Percentiles rank a stretch among this genome's conserved stretches.
These are phyloP conservation scores for Pseudomyrmex dendroicus DNA, from an alignment of 1,140 invertebrate species.

Conservation along the genomic window DNA sequence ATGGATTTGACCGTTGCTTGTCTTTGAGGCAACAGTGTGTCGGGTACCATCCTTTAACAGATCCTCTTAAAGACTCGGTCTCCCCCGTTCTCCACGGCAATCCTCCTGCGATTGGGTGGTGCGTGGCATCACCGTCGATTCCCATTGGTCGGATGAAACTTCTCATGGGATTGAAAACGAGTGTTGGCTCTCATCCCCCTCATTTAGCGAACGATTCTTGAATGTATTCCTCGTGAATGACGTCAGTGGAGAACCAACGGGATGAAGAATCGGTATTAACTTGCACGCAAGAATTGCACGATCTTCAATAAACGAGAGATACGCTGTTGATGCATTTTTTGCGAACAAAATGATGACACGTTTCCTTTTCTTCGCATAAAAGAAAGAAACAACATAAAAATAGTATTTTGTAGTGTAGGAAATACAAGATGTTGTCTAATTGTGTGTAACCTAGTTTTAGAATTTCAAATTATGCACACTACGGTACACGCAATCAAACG, in stretches of 20 bases:
- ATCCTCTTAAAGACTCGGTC: constrained; percentile 75
- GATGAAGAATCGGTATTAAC: background rate
- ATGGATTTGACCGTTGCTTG: constrained; percentile 2
- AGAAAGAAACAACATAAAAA: background rate
- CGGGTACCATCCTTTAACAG: constrained; percentile 52
- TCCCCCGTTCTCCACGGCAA: constrained; percentile 66
- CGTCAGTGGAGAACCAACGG: constrained; percentile 62
- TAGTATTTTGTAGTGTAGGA: background rate
- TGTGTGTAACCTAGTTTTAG: background rate
- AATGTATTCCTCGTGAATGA: constrained; percentile 69
- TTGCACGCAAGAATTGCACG: constrained; percentile 51
- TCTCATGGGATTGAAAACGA: constrained; percentile 73
- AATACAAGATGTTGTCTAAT: background rate
- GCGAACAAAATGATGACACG: background rate
- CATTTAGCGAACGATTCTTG: constrained; percentile 51
- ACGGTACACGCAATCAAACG: background rate
- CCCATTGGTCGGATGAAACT: constrained; percentile 74
- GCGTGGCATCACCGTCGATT: constrained; percentile 45
- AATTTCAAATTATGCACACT: background rate
- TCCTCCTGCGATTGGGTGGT: constrained; percentile 72
- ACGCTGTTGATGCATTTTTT: background rate
- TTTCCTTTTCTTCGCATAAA: constrained; percentile 1
- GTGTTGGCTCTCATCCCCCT: constrained; percentile 69
- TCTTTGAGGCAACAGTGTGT: constrained; percentile 66
- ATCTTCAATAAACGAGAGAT: constrained; percentile 11